Evolutionary conservation across 2,888 invertebrate species (phyloP), one percentile per base, ranked within the genome.

Genomic region (Microplitis manilae): DNA sequence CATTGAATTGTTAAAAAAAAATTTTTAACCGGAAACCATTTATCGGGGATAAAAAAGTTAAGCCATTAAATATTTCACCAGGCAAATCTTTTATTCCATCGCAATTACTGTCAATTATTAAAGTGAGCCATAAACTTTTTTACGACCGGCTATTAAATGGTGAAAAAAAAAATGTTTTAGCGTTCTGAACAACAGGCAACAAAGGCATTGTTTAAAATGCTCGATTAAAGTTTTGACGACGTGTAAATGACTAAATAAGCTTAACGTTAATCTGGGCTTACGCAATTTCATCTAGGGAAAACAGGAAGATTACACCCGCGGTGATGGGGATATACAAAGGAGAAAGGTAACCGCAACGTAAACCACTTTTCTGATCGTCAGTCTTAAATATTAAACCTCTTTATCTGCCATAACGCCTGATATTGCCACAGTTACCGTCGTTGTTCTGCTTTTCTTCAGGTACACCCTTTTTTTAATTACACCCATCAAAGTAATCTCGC

Each of bases 211-310:
- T 50, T 50, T 50, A 50, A 50, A 50, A 50, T 50, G 50, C 9
- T 8, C 13, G 50, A 50, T 50, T 50, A 50, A 13, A 50, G 50
- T 50, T 50, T 50, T 50, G 8, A 50, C 50, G 50, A 8, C 50
- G 50, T 50, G 50, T 50, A 65, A 65, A 13, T 65, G 8, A 30
- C 65, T 65, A 76, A 77, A 78, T 79, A 79, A 81, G 81, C 77
- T 76, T 50, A 67, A 76, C 78, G 77, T 79, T 78, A 81, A 79
- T 81, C 77, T 76, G 50, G 13, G 74, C 77, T 78, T 78, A 78
- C 78, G 77, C 78, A 79, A 81, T 81, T 81, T 81, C 77, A 81
- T 81, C 13, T 13, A 50, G 50, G 9, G 50, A 50, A 50, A 50
- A 50, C 50, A 50, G 50, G 9, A 50, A 50, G 50, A 50, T 50